Percentiles rank a stretch among this genome's conserved stretches.
Evolutionary conservation across 2,888 invertebrate genomes (phyloP).

Genomic region (Cylindroiulus punctatus): DNA sequence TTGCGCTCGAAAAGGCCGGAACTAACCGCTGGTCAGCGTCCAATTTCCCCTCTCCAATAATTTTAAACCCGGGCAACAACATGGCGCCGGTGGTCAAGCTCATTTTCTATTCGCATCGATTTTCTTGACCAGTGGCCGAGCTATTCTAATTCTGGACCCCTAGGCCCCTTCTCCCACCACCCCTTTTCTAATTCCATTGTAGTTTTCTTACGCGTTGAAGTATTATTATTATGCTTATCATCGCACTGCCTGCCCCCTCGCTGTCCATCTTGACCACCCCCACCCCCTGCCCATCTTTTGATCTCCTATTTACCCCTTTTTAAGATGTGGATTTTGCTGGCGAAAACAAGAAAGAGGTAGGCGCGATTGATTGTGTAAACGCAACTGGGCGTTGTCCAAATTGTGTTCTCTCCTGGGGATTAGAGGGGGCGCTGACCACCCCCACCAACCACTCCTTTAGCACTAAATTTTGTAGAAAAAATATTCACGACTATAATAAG

Average conservation of each 20-base stretch:
- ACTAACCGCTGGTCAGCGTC: slow-evolving; percentile 9
- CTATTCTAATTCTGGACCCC: neutral
- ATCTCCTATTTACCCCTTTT: neutral
- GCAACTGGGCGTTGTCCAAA: slow-evolving; percentile 37
- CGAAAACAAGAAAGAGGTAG: slow-evolving; percentile 35
- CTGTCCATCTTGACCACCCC: slow-evolving; percentile 12
- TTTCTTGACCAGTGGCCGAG: neutral
- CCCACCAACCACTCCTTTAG: neutral
- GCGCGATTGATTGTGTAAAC: slow-evolving; percentile 31
- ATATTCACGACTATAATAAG: neutral
- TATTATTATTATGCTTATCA: slow-evolving; percentile 40
- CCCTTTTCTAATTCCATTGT: neutral
- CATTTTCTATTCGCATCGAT: slow-evolving; percentile 39
- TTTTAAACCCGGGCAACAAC: slow-evolving; percentile 20
- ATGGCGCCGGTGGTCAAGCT: slow-evolving; percentile 12
- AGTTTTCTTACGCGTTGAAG: slow-evolving; percentile 34
- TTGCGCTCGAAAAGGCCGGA: neutral
- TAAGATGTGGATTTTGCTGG: neutral
- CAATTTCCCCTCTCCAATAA: neutral
- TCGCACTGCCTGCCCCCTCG: neutral
- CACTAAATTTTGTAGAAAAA: neutral
- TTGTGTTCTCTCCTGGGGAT: slow-evolving; percentile 22
- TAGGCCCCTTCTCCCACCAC: neutral
- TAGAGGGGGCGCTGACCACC: neutral
- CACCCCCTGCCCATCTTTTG: slow-evolving; percentile 6